These are phyloP conservation scores for Triops cancriformis DNA, from an alignment of 1,140 invertebrate genomes.

Conservation along the genomic window DNA sequence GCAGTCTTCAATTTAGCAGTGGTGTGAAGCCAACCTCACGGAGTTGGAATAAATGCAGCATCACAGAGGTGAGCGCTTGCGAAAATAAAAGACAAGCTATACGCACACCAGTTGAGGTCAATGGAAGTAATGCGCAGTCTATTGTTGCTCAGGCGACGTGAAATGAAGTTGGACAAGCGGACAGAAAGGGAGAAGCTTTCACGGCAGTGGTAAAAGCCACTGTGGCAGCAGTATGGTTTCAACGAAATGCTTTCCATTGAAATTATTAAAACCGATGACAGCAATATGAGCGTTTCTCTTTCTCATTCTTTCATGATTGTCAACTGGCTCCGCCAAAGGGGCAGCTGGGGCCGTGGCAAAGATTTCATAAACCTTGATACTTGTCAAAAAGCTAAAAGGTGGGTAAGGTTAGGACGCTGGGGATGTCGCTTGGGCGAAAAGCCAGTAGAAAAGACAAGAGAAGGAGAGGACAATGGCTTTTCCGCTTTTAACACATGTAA, in stretches of 20 bases:
- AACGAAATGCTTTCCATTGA: neutral
- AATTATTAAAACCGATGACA: neutral
- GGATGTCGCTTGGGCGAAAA: neutral
- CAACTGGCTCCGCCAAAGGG: neutral
- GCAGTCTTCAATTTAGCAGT: neutral
- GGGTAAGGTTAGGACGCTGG: neutral
- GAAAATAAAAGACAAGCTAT: neutral
- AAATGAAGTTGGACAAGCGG: neutral
- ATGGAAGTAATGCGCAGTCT: neutral
- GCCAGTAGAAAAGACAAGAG: neutral
- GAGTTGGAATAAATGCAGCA: neutral
- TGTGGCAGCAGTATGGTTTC: neutral
- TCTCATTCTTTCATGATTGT: neutral
- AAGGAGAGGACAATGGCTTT: neutral
- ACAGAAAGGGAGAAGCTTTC: neutral
- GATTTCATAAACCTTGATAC: neutral
- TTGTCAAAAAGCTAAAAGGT: neutral
- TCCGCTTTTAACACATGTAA: slow-evolving; percentile 1
- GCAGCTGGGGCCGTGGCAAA: neutral
- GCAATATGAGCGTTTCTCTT: slow-evolving; percentile 6
- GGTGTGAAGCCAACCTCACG: neutral
- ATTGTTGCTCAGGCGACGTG: neutral
- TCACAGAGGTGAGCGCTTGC: neutral
- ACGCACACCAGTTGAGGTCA: neutral
- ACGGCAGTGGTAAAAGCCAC: neutral